Percentiles rank a stretch among this genome's conserved stretches.
These are phyloP conservation scores for Scaptomyza flava DNA, from an alignment of 2,888 invertebrate species.

Conservation along the genomic window DNA sequence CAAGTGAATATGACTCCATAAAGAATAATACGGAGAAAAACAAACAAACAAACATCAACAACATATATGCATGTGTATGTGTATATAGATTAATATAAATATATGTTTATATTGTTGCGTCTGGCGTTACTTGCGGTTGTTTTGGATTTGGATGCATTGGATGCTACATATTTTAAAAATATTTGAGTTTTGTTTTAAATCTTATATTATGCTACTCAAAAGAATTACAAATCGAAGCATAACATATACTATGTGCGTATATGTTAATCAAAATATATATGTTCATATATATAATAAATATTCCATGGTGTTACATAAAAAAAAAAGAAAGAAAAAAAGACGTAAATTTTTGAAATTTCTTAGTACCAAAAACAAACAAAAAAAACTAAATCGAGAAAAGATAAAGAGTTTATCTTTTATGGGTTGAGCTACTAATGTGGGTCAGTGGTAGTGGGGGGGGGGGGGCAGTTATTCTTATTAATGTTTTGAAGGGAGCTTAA, in stretches of 20 bases:
- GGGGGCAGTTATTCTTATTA: slow-evolving; percentile 12
- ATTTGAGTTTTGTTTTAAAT: slow-evolving; percentile 37
- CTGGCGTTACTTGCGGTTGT: slow-evolving; percentile 10
- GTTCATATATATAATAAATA: slow-evolving; percentile 41
- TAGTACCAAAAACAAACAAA: slow-evolving; percentile 58
- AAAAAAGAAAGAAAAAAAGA: slow-evolving; percentile 39
- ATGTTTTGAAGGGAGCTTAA: slow-evolving; percentile 19
- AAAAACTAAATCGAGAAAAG: background rate
- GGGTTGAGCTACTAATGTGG: slow-evolving; percentile 39
- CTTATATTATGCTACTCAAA: slow-evolving; percentile 31
- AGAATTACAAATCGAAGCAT: slow-evolving; percentile 1
- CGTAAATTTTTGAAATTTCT: slow-evolving; percentile 71
- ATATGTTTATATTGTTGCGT: slow-evolving; percentile 20
- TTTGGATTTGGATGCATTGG: slow-evolving; percentile 45
- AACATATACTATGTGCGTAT: slow-evolving; percentile 7
- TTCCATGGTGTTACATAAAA: slow-evolving; percentile 54
- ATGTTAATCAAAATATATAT: slow-evolving; percentile 2
- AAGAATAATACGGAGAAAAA: background rate
- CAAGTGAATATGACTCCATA: slow-evolving; percentile 11
- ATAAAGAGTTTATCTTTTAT: slow-evolving; percentile 27
- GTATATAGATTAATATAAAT: slow-evolving; percentile 2
- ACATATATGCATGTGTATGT: slow-evolving; percentile 8
- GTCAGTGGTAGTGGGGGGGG: slow-evolving; percentile 8
- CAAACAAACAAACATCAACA: background rate
- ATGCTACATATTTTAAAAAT: slow-evolving; percentile 44